phyloP scores from a whole-genome alignment of 2,888 invertebrate species.

The Dryadula phaetusa region DNA sequence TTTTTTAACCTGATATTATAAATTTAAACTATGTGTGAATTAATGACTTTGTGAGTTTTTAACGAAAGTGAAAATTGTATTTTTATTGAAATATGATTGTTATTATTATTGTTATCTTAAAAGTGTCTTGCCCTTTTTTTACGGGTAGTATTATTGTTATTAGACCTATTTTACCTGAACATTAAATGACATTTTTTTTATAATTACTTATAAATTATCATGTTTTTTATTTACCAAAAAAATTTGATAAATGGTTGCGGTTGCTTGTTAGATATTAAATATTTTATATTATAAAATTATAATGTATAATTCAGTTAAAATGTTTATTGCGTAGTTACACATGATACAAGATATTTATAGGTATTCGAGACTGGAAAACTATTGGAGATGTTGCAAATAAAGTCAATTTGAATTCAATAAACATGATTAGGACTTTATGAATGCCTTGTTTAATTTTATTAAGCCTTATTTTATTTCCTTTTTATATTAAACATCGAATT shows the following conservation, averaged over 20 bases:
- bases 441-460: not conserved
- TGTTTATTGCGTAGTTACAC: not conserved
- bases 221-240: not conserved
- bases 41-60: not conserved
- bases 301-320: not conserved
- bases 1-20: not conserved
- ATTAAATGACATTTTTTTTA: conserved; percentile 1
- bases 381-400: not conserved
- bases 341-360: not conserved
- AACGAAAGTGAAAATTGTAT: not conserved
- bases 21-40: not conserved
- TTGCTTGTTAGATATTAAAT: not conserved
- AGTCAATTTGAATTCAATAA: conserved; percentile 14
- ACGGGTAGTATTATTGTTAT: not conserved
- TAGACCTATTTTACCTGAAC: not conserved
- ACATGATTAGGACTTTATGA: not conserved
- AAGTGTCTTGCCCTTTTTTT: conserved; percentile 15
- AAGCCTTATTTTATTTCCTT: not conserved
- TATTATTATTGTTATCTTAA: too few relatives aligned
- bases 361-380: not conserved
- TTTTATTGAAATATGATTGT: too few relatives aligned
- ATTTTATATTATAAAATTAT: not conserved
- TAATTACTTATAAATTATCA: not conserved
- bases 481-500: not conserved
- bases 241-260: not conserved